A percentile compares a stretch with the other conserved stretches of the same genome.
Evolutionary conservation across 1,140 invertebrate genomes (phyloP).

Genomic region (Drosophila repleta): DNA sequence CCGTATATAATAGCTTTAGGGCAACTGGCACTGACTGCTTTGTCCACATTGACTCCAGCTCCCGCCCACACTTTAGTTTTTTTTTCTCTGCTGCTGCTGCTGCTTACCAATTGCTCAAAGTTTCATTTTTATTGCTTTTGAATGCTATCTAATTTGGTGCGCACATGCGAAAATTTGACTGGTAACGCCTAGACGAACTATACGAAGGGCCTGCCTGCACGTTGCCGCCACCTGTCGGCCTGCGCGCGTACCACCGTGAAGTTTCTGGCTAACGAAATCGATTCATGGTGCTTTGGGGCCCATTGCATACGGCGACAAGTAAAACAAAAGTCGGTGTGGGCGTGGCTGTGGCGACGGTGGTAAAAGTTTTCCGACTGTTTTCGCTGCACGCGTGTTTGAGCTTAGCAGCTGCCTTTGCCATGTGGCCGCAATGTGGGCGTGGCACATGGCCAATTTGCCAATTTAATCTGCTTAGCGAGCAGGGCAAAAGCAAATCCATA

Average conservation of each 20-base stretch:
- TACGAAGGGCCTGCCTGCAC: neutral
- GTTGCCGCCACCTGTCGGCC: constrained; percentile 1
- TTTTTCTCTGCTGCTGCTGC: neutral
- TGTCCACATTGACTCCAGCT: no score
- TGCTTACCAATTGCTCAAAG: constrained; percentile 38
- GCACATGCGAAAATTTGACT: constrained; percentile 68
- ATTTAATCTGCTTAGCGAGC: constrained; percentile 48
- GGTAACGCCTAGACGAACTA: constrained; percentile 41
- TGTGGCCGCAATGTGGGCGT: constrained; percentile 35
- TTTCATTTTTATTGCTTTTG: constrained; percentile 60
- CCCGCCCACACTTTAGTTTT: neutral
- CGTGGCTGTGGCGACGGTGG: constrained; percentile 1
- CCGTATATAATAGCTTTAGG: no score
- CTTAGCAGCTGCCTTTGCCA: constrained; percentile 54
- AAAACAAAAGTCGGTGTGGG: constrained; percentile 30
- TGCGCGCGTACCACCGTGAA: neutral
- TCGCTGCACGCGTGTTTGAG: constrained; percentile 50
- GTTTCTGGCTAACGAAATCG: constrained; percentile 34
- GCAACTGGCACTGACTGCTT: no score
- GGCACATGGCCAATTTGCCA: constrained; percentile 40
- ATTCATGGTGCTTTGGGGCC: constrained; percentile 34
- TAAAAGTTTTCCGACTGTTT: constrained; percentile 38
- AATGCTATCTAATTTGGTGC: constrained; percentile 63
- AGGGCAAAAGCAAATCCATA: constrained; percentile 5
- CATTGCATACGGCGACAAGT: constrained; percentile 34